Evolutionary conservation across 92 coral and sea anemone genomes (phyloP).

Genomic region (Pocillopora grandis): DNA sequence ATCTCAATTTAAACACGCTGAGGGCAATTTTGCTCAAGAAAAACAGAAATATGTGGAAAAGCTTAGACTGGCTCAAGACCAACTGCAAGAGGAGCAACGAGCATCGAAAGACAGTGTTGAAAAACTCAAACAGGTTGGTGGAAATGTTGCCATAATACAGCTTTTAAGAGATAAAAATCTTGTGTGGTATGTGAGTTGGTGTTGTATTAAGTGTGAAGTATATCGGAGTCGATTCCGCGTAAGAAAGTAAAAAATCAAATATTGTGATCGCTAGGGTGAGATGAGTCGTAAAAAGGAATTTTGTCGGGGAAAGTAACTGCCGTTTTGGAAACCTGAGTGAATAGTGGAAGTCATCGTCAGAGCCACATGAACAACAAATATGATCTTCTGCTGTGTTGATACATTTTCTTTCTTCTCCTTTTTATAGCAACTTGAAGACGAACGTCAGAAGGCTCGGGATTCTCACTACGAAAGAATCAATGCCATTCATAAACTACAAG

Average conservation of each 20-base stretch:
- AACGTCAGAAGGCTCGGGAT: slow-evolving; percentile 89
- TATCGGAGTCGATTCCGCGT: too few species aligned
- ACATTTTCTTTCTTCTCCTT: neutral
- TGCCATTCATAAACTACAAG: slow-evolving; percentile 90
- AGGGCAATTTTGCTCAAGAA: slow-evolving; percentile 51
- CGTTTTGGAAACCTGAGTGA: neutral
- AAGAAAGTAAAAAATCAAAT: too few species aligned
- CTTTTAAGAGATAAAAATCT: too few species aligned
- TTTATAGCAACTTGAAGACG: slow-evolving; percentile 84
- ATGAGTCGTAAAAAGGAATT: too few species aligned
- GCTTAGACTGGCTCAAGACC: slow-evolving; percentile 62
- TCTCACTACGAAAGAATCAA: slow-evolving; percentile 89
- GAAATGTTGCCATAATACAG: neutral
- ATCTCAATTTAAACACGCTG: slow-evolving; percentile 66
- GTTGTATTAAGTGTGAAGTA: too few species aligned
- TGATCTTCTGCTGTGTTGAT: neutral
- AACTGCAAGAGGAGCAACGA: slow-evolving; percentile 78
- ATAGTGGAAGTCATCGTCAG: neutral
- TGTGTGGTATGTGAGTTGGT: too few species aligned
- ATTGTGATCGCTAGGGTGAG: too few species aligned
- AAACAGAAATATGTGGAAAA: slow-evolving; percentile 63
- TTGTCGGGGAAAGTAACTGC: too few species aligned
- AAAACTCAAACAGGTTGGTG: slow-evolving; percentile 76
- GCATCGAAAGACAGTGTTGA: slow-evolving; percentile 59
- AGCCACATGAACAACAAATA: neutral